Evolutionary conservation across 2,113 vertebrate genomes (phyloP).

Genomic region (Dicentrarchus labrax): DNA sequence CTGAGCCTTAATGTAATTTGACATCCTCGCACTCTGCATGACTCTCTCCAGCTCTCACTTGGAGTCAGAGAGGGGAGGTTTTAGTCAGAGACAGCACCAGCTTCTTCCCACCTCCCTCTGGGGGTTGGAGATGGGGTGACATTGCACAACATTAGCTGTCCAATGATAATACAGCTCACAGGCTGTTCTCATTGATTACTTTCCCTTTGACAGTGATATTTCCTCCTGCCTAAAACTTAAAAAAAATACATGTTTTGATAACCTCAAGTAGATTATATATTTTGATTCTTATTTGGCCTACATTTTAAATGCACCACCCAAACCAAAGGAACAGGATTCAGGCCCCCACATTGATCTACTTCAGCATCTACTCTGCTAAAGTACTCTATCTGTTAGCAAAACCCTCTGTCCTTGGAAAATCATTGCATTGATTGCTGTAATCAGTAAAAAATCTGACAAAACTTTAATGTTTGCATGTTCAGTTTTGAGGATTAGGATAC

Average conservation of each 20-base stretch:
- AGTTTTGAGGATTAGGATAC: background rate
- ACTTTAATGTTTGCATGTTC: background rate
- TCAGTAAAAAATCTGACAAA: background rate
- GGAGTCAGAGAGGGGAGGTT: slow-evolving; percentile 33
- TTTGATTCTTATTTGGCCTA: background rate
- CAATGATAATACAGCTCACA: background rate
- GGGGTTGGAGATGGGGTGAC: background rate
- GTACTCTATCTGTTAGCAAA: background rate
- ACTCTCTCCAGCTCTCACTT: slow-evolving; percentile 38
- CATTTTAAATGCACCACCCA: background rate
- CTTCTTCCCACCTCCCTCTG: slow-evolving; percentile 15
- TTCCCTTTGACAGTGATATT: background rate
- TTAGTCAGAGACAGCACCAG: slow-evolving; percentile 35
- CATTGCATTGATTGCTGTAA: background rate
- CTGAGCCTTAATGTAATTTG: slow-evolving; percentile 55
- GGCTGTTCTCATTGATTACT: background rate
- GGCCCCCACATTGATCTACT: background rate
- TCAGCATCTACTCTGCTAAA: background rate
- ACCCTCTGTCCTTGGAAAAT: background rate
- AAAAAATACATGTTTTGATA: background rate
- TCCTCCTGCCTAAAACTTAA: background rate
- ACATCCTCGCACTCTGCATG: slow-evolving; percentile 56
- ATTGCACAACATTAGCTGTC: background rate
- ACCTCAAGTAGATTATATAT: background rate
- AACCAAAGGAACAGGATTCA: background rate